Conservation (phyloP, 2,113 vertebrate species). For the Phainopepla nitens region DNA sequence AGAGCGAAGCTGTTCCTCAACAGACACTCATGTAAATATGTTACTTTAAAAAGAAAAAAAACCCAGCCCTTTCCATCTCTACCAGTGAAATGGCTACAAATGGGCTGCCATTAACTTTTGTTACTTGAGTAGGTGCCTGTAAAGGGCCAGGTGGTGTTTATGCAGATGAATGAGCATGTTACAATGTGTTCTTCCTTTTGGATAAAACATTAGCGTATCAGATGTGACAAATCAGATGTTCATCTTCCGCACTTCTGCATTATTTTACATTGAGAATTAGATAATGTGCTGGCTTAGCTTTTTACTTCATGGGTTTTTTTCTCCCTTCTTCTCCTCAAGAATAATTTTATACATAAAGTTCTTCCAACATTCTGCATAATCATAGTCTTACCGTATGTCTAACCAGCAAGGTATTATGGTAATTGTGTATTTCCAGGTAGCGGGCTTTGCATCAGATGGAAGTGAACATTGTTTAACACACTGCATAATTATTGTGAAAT, state of each 20-base stretch:
- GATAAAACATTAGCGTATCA: slow-evolving; percentile 99
- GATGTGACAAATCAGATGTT: slow-evolving; percentile 99
- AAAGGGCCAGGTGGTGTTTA: slow-evolving; percentile 98
- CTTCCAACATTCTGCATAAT: slow-evolving; percentile 67
- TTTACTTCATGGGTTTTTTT: slow-evolving; percentile 37
- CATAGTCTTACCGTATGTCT: slow-evolving; percentile 57
- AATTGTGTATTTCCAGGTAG: slow-evolving; percentile 59
- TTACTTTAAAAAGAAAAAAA: slow-evolving; percentile 49
- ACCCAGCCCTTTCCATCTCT: slow-evolving; percentile 26
- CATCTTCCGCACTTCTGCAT: slow-evolving; percentile 87
- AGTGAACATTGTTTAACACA: slow-evolving; percentile 32
- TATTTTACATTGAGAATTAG: slow-evolving; percentile 84
- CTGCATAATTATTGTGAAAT: slow-evolving; percentile 15
- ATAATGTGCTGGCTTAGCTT: slow-evolving; percentile 77
- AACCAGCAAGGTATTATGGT: slow-evolving; percentile 64
- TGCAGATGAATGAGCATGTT: slow-evolving; percentile 99
- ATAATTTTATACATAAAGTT: slow-evolving; percentile 73
- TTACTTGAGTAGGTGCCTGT: slow-evolving; percentile 89
- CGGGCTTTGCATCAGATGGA: not conserved
- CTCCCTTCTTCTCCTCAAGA: slow-evolving; percentile 43
- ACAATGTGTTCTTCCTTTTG: slow-evolving; percentile 98
- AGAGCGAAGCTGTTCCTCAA: not conserved
- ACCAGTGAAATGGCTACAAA: slow-evolving; percentile 71
- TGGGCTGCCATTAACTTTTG: slow-evolving; percentile 82
- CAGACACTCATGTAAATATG: slow-evolving; percentile 43